A percentile compares a stretch with the other conserved stretches of the same genome.
Evolutionary conservation across 2,888 invertebrate genomes (phyloP).

Genomic region (Xiphydria camelus): DNA sequence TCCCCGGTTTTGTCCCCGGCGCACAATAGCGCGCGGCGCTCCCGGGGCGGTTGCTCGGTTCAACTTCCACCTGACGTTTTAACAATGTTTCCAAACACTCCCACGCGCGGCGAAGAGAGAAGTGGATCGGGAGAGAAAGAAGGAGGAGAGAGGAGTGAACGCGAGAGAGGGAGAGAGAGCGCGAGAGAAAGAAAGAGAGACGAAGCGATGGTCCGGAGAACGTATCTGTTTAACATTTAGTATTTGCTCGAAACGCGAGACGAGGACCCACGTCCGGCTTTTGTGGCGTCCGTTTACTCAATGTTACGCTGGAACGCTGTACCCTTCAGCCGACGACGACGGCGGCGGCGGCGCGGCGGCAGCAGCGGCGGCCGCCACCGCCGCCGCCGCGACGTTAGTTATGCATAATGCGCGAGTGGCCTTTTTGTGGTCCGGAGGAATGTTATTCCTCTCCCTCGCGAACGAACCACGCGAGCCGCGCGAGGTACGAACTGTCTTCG

Average conservation of each 20-base stretch:
- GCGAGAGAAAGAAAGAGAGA: not conserved
- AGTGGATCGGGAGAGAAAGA: constrained; percentile 1
- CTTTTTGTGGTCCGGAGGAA: constrained; percentile 31
- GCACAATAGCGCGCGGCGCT: not conserved
- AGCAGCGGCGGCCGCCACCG: constrained; percentile 5
- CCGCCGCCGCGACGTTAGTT: constrained; percentile 19
- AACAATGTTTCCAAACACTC: constrained; percentile 44
- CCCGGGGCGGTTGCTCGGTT: not conserved
- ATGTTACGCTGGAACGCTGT: constrained; percentile 15
- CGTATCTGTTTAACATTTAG: constrained; percentile 39
- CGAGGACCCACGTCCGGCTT: constrained; percentile 39
- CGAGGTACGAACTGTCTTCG: constrained; percentile 31
- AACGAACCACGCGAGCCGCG: constrained; percentile 21
- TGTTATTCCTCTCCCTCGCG: constrained; percentile 35
- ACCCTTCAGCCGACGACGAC: not conserved
- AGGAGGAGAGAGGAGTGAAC: not conserved
- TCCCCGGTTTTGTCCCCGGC: not conserved
- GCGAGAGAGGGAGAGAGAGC: not conserved
- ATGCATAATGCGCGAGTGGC: constrained; percentile 34
- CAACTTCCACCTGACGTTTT: constrained; percentile 36
- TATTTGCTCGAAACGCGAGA: constrained; percentile 41
- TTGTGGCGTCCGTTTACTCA: constrained; percentile 37
- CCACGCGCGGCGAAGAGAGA: constrained; percentile 1
- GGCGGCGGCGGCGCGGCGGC: constrained; percentile 5
- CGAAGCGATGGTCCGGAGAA: constrained; percentile 9